These are phyloP conservation scores for Stercorarius parasiticus DNA, from an alignment of 2,113 vertebrate genomes.

Conservation along the genomic window DNA sequence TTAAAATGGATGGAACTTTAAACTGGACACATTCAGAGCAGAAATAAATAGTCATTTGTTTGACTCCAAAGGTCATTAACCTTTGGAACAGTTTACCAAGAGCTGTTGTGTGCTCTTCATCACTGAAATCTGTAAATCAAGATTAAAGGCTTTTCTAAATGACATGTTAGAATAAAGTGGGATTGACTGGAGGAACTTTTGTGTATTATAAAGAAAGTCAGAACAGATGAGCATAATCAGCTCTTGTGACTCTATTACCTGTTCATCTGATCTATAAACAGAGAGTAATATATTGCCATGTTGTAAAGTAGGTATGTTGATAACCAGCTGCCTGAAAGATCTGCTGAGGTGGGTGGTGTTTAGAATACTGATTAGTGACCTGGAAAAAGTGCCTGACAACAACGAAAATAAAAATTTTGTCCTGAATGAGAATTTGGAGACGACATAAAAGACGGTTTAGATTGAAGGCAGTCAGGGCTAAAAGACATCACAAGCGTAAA, in stretches of 20 bases:
- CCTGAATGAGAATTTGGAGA: neutral
- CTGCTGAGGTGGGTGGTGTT: neutral
- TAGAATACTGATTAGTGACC: neutral
- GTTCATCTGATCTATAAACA: slow-evolving; percentile 1
- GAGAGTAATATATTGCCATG: neutral
- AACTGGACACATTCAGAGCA: slow-evolving; percentile 20
- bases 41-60: slow-evolving; percentile 61
- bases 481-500: neutral
- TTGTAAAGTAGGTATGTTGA: neutral
- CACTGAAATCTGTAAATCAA: slow-evolving; percentile 33
- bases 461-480: neutral
- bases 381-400: neutral
- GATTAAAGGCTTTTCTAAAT: slow-evolving; percentile 56
- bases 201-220: neutral
- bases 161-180: neutral
- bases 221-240: slow-evolving; percentile 2
- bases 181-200: slow-evolving; percentile 26
- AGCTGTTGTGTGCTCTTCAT: neutral
- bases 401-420: neutral
- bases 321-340: neutral
- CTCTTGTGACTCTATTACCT: neutral
- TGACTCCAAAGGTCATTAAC: slow-evolving; percentile 57
- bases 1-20: slow-evolving; percentile 51
- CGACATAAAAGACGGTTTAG: neutral
- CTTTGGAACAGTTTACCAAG: slow-evolving; percentile 57